Evolutionary conservation across 2,113 vertebrate genomes (phyloP).

Genomic region (Crotalus horridus): DNA sequence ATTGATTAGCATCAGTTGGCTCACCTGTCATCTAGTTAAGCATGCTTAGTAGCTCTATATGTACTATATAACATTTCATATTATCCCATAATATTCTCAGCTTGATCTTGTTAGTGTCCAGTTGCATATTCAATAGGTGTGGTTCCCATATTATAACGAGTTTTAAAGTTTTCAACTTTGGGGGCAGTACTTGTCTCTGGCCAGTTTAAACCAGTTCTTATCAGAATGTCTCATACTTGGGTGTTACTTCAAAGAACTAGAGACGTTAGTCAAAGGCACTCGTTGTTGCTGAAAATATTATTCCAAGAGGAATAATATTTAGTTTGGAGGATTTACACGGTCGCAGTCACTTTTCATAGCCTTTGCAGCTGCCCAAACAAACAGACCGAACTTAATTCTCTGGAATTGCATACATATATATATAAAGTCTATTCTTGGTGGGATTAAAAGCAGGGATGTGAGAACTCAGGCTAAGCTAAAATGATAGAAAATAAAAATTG

Average conservation of each 20-base stretch:
- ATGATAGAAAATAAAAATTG: not conserved
- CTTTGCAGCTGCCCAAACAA: not conserved
- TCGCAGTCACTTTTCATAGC: no score
- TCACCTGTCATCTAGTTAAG: not conserved
- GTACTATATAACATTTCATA: not conserved
- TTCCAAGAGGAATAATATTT: not conserved
- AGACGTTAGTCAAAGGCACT: no score
- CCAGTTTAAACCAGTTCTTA: not conserved
- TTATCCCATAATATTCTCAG: not conserved
- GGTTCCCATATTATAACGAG: not conserved
- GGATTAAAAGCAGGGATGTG: not conserved
- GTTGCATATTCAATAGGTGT: not conserved
- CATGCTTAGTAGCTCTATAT: not conserved
- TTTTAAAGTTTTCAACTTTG: not conserved
- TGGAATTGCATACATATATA: not conserved
- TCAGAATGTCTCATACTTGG: no score
- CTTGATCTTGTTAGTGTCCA: not conserved
- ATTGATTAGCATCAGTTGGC: no score
- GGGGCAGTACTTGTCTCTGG: not conserved
- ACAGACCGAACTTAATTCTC: not conserved
- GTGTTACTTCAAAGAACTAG: no score
- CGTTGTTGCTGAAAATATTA: no score
- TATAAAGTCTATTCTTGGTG: not conserved
- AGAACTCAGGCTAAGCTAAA: not conserved
- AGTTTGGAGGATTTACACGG: not conserved